phyloP scores from a whole-genome alignment of 2,888 invertebrate species.

The Drosophila helvetica region DNA sequence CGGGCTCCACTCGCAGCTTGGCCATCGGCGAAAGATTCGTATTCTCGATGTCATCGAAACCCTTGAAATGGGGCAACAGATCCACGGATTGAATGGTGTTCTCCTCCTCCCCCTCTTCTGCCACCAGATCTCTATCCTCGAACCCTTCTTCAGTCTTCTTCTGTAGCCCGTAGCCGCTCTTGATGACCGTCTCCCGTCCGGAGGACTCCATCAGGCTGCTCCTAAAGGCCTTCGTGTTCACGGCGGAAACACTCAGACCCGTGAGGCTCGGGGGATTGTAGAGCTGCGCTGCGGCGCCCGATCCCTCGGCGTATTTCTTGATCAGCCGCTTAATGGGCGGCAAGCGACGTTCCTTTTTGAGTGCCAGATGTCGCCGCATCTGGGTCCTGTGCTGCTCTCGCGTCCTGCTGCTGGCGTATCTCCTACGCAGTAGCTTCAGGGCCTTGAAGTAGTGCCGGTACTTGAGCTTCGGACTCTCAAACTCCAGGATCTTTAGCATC shows the following conservation, averaged over 20 bases:
- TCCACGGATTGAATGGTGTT: slow-evolving; percentile 52
- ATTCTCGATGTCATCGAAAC: slow-evolving; percentile 68
- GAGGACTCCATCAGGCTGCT: slow-evolving; percentile 39
- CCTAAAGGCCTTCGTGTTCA: slow-evolving; percentile 71
- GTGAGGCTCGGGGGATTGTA: slow-evolving; percentile 69
- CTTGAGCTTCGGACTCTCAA: slow-evolving; percentile 69
- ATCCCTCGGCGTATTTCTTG: slow-evolving; percentile 47
- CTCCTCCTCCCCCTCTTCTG: slow-evolving; percentile 34
- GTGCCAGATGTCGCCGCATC: slow-evolving; percentile 55
- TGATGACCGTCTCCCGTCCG: slow-evolving; percentile 66
- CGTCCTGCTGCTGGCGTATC: slow-evolving; percentile 31
- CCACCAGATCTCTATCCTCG: not conserved
- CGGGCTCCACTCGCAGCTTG: slow-evolving; percentile 40
- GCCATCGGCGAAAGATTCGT: slow-evolving; percentile 59
- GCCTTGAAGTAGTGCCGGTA: slow-evolving; percentile 68
- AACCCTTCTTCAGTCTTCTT: slow-evolving; percentile 26
- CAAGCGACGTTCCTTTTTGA: slow-evolving; percentile 63
- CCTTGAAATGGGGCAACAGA: slow-evolving; percentile 57
- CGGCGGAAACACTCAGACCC: slow-evolving; percentile 58
- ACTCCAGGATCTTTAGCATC: slow-evolving; percentile 65
- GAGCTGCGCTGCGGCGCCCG: not conserved
- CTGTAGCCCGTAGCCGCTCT: slow-evolving; percentile 51
- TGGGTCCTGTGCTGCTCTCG: slow-evolving; percentile 38
- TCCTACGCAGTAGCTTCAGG: slow-evolving; percentile 50
- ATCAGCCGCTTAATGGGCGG: slow-evolving; percentile 72